Evolutionary conservation across 2,797 vertebrate species (phyloP).

Genomic region (Sebastes iracundus): DNA sequence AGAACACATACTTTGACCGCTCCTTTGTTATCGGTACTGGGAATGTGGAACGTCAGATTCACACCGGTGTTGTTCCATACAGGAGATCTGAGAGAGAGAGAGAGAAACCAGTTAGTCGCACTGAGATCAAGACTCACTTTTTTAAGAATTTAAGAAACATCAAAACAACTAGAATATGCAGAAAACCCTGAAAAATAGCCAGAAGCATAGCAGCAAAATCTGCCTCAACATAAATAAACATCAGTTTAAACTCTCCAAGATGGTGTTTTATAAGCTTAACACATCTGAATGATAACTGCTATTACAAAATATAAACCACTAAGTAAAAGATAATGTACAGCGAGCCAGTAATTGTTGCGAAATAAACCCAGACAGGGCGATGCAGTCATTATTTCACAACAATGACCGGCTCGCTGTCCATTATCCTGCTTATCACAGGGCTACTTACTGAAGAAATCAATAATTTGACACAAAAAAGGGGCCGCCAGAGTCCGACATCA

Average conservation of each 20-base stretch:
- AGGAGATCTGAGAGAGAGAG: slow-evolving; percentile 75
- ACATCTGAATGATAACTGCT: not conserved
- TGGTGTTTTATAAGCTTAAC: too few relatives aligned
- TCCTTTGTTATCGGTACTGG: slow-evolving; percentile 82
- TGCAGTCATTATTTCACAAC: too few relatives aligned
- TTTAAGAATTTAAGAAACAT: too few relatives aligned
- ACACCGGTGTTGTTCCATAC: slow-evolving; percentile 81
- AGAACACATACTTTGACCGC: slow-evolving; percentile 83
- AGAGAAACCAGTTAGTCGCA: not conserved
- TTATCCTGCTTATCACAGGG: too few relatives aligned
- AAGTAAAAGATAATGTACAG: too few relatives aligned
- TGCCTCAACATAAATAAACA: not conserved
- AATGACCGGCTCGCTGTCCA: too few relatives aligned
- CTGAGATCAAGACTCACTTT: not conserved
- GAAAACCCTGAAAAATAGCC: not conserved
- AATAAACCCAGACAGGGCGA: too few relatives aligned
- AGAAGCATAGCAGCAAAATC: not conserved
- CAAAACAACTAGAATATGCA: not conserved
- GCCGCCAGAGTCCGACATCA: too few relatives aligned
- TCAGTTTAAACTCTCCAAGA: too few relatives aligned
- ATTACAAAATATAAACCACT: not conserved
- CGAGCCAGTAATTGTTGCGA: too few relatives aligned
- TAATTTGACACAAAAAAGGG: too few relatives aligned
- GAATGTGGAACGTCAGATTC: slow-evolving; percentile 87
- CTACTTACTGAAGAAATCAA: too few relatives aligned